A percentile compares a stretch with the other conserved stretches of the same genome.
phyloP scores from a whole-genome alignment of 2,113 vertebrate genomes.

The Menura novaehollandiae region DNA sequence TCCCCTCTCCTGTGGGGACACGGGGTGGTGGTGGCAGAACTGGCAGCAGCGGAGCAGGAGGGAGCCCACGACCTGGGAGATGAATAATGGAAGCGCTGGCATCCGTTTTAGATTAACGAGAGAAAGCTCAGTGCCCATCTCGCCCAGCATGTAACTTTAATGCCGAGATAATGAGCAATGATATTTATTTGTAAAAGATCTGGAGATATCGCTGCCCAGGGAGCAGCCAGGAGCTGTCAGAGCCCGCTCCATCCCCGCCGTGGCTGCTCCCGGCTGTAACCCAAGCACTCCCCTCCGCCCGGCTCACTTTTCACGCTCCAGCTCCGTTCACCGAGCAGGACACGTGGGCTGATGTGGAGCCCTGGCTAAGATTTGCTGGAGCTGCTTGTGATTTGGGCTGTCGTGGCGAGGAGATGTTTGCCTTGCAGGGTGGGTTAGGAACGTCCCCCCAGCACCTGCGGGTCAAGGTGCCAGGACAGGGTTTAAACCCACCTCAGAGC shows the following conservation, averaged over 20 bases:
- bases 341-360: background rate
- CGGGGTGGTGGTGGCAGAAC: background rate
- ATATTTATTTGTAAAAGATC: conserved; percentile 68
- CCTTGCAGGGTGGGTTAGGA: background rate
- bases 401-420: fast-evolving
- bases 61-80: background rate
- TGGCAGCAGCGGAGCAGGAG: background rate
- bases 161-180: conserved; percentile 52
- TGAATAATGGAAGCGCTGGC: conserved; percentile 45
- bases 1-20: background rate
- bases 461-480: background rate
- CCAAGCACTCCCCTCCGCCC: background rate
- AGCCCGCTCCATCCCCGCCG: background rate
- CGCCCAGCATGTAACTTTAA: conserved; percentile 53
- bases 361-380: conserved; percentile 1
- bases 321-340: background rate
- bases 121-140: conserved; percentile 52
- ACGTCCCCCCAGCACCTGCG: background rate
- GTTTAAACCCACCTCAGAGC: background rate
- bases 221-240: conserved; percentile 34
- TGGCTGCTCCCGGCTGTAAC: background rate
- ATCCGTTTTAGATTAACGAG: conserved; percentile 44
- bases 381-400: background rate
- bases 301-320: background rate
- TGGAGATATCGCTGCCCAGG: conserved; percentile 37